phyloP scores from a whole-genome alignment of 1,140 invertebrate genomes.

The Globodera rostochiensis region DNA sequence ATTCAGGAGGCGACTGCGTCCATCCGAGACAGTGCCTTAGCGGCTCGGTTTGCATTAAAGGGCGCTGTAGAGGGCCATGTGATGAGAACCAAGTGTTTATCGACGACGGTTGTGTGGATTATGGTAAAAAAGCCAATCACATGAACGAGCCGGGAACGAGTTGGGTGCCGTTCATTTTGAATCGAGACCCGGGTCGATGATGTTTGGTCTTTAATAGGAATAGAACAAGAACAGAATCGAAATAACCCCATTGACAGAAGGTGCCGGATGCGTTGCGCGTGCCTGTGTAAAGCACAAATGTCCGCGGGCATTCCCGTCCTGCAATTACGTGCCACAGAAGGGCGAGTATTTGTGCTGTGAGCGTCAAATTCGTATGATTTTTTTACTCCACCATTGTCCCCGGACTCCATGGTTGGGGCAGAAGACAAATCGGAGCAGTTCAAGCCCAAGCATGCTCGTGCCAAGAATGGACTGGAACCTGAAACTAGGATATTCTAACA shows the following conservation, averaged over 20 bases:
- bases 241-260: constrained; percentile 39
- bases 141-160: too few species aligned
- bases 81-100: constrained; percentile 47
- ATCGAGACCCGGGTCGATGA: too few species aligned
- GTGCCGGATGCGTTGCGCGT: constrained; percentile 44
- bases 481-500: too few species aligned
- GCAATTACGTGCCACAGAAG: constrained; percentile 53
- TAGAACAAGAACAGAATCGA: too few species aligned
- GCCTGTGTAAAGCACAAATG: constrained; percentile 42
- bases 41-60: constrained; percentile 46
- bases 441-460: too few species aligned
- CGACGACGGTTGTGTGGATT: constrained; percentile 48
- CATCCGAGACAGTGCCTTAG: constrained; percentile 42
- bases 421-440: too few species aligned
- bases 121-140: constrained; percentile 26
- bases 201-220: too few species aligned
- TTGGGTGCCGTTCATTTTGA: too few species aligned
- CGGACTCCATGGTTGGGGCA: too few species aligned
- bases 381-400: background rate
- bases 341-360: constrained; percentile 51
- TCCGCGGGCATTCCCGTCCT: constrained; percentile 46
- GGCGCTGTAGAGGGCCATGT: constrained; percentile 45
- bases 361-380: constrained; percentile 36
- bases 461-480: too few species aligned
- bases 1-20: constrained; percentile 19